Evolutionary conservation across 2,888 invertebrate species (phyloP), one percentile per base, ranked within the genome.

Genomic region (Ligdia adustata): DNA sequence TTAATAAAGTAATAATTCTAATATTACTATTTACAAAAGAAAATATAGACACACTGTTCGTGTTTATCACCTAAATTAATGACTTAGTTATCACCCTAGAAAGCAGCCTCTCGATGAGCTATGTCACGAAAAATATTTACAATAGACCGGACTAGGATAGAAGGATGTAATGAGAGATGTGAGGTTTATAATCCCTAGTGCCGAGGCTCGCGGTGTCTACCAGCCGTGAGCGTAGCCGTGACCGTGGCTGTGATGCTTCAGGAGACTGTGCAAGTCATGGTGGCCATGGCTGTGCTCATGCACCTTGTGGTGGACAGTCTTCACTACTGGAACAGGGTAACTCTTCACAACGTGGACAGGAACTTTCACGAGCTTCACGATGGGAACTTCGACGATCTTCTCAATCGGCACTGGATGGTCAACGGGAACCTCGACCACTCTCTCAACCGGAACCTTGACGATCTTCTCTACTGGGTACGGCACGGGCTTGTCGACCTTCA

Each of bases 391-490:
- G 1, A 90, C 88, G 34, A 90, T 73, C 61, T 64, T 87, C 64
- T 89, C 87, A 31, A 92, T 81, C 0, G 92, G 86, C 38, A 92
- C 91, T 1, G 92, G 92, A 60, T 85, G 89, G 37, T 91, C 91
- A 1, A 92, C 91, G 7, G 82, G 86, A 0, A 92, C 89, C 9
- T 92, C 73, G 5, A 92, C 91, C 24, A 92, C 86, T 66, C 77
- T 92, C 65, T 92, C 92, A 2, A 91, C 84, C 32, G 91, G 92
- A 5, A 92, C 83, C 47, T 91, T 90, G 46, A 92, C 91, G 51
- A 92, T 92, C 68, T 91, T 92, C 63, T 92, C 92, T 6, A 92
- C 92, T 9, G 91, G 85, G 65, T 91, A 92, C 1, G 92, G 92
- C 15, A 92, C 92, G 16, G 91, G 92, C 57, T 85, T 92, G 65